Evolutionary conservation across 2,797 vertebrate genomes (phyloP), one percentile per base, ranked within the genome.

Genomic region (Etheostoma nigrum): DNA sequence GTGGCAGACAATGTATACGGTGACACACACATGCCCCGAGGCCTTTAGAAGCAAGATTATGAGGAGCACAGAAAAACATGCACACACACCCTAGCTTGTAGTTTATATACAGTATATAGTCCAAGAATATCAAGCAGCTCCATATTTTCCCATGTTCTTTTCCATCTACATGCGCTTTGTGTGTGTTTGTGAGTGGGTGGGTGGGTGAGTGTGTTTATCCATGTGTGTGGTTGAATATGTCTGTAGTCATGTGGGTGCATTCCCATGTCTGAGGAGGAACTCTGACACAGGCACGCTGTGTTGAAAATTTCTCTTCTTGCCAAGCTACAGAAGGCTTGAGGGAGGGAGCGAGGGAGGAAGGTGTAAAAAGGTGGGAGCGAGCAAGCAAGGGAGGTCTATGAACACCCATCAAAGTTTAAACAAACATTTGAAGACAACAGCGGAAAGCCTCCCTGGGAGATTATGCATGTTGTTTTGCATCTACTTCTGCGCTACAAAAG

Each of bases 221-320:
- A 21, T 78, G 81, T 72, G 55, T 51, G 69, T 72, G 74, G 74
- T 78, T 64, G 57, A 76, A 70, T 67, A 55, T 72, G 74, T 81
- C 74, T 89, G 78, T 58, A 66, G 76, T 83, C 88, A 78, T 87
- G 91, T 85, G 87, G 85, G 80, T 89, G 86, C 86, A 53, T 83
- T 88, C 77, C 85, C 81, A 57, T 83, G 81, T 91, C 88, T 86
- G 75, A 81, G 65, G 69, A 82, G 79, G 77, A 92, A 89, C 88
- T 89, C 87, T 90, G 89, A 92, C 89, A 91, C 74, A 36, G 71
- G 59, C 67, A 59, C 3, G 11, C 58, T 40, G 62, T 53, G 82
- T 58, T 67, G 73, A 88, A 74, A 79, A 60, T 65, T 79, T 78
- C 76, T 85, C 19, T 73, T 73, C 73, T 82, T 8, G 18, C 68